Percentiles rank a stretch among this genome's conserved stretches.
Conservation (phyloP, 2,888 invertebrate species). For the Drosophila birchii region DNA sequence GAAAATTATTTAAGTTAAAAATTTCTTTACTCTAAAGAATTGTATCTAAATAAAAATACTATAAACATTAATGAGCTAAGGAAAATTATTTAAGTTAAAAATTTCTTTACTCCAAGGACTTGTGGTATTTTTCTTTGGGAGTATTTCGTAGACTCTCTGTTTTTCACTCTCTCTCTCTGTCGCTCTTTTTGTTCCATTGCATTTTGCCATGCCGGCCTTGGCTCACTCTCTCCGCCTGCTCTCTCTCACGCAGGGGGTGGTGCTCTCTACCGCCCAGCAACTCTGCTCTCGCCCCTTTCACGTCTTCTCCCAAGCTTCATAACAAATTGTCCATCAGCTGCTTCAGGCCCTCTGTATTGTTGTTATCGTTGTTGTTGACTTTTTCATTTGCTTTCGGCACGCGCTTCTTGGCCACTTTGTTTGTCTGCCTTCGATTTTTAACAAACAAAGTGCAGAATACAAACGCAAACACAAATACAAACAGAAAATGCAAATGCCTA, state of each 20-base stretch:
- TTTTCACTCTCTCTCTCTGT: not conserved
- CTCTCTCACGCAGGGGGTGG: constrained; percentile 23
- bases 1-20: not conserved
- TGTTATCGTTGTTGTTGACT: constrained; percentile 21
- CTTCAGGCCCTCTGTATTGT: constrained; percentile 40
- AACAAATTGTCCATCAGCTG: constrained; percentile 71
- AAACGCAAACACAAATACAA: constrained; percentile 25
- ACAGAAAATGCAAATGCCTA: constrained; percentile 34
- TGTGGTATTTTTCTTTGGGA: constrained; percentile 34
- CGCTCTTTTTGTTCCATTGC: constrained; percentile 15
- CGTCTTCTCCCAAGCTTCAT: constrained; percentile 41
- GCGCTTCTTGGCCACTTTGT: constrained; percentile 59
- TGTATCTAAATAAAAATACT: not conserved
- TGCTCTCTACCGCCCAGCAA: constrained; percentile 7
- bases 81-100: not conserved
- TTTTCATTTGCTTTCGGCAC: constrained; percentile 60
- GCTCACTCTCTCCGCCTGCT: constrained; percentile 20
- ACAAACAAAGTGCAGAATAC: constrained; percentile 33
- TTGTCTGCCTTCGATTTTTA: constrained; percentile 81
- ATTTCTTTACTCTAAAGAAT: not conserved
- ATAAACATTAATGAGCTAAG: too few species aligned
- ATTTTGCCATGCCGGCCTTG: constrained; percentile 33
- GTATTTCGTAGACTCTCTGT: constrained; percentile 20
- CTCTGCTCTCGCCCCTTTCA: not conserved
- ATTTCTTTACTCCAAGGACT: not conserved